A percentile compares a stretch with the other conserved stretches of the same genome.
phyloP scores from a whole-genome alignment of 2,888 invertebrate genomes.

The Limnephilus lunatus region DNA sequence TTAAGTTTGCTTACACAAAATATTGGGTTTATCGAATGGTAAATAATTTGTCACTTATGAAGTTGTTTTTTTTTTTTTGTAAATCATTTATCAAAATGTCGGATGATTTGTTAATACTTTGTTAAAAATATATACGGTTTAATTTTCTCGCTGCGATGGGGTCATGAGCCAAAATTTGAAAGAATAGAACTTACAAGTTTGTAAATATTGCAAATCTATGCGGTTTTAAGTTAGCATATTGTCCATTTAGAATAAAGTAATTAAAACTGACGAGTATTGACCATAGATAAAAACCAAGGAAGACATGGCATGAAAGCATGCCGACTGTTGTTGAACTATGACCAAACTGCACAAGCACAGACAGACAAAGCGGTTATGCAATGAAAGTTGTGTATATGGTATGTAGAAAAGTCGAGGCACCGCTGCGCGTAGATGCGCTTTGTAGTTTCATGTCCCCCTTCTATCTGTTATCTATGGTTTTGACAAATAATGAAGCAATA shows the following conservation, averaged over 20 bases:
- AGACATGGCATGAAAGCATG: too few species aligned
- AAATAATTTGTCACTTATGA: neutral
- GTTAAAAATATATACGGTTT: neutral
- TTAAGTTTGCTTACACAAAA: too few species aligned
- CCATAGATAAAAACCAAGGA: too few species aligned
- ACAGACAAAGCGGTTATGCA: too few species aligned
- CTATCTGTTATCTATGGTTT: too few species aligned
- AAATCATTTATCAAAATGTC: neutral
- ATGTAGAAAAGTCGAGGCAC: too few species aligned
- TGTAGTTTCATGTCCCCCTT: too few species aligned
- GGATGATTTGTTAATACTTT: neutral
- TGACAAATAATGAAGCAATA: neutral
- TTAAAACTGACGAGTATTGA: neutral
- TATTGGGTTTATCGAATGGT: neutral
- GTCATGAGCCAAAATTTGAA: neutral
- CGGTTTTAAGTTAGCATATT: neutral
- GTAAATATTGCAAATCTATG: neutral
- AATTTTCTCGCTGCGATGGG: neutral
- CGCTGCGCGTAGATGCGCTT: too few species aligned
- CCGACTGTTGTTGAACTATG: too few species aligned
- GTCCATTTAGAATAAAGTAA: neutral
- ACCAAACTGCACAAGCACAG: too few species aligned
- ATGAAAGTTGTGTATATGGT: too few species aligned
- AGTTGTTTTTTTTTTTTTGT: neutral
- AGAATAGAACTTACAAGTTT: neutral